Evolutionary conservation across 2,113 vertebrate genomes (phyloP), one percentile per base, ranked within the genome.

Genomic region (Tor tambroides): DNA sequence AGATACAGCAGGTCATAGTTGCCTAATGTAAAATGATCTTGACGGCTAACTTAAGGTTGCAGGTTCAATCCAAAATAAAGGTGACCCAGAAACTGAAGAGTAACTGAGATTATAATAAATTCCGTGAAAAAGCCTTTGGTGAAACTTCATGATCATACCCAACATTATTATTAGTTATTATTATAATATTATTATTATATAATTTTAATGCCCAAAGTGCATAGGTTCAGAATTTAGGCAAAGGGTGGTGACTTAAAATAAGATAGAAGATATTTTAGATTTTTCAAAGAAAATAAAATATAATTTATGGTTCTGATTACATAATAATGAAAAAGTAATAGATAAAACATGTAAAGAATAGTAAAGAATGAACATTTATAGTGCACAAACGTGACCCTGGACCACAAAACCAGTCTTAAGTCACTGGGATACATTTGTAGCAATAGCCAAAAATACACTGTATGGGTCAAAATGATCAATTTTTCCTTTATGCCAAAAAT

Each of bases 21-120:
- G 49, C 0, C 21, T 26, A 46, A 69, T 23, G 6, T 63, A 15
- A 26, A 21, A 15, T 28, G 38, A 75, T 76, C 41, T 17, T 28
- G 12, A 7, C 1, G 2, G 38, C 21, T 43, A 5, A 43, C 5
- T 71, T 43, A 74, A 43, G 10, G 71, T 28, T 49, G 12, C 11
- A 26, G 74, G 41, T 49, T 49, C n/a, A 76, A 76, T 76, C n/a
- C 6, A 46, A 72, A 46, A 76, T 46, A 76, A 76, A n/a, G 21
- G n/a, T 46, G 41, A 76, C 14, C 12, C n/a, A 76, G 12, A 49
- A 76, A 46, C n/a, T 1, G 6, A 15, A 15, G 72, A 14, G 6
- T 46, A n/a, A 46, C n/a, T 49, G 6, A 15, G 3, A 17, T 46
- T 49, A 14, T 26, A 49, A 28, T 15, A n/a, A 41, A 5, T 12